phyloP scores from a whole-genome alignment of 2,888 invertebrate species.

The Mythimna impura region DNA sequence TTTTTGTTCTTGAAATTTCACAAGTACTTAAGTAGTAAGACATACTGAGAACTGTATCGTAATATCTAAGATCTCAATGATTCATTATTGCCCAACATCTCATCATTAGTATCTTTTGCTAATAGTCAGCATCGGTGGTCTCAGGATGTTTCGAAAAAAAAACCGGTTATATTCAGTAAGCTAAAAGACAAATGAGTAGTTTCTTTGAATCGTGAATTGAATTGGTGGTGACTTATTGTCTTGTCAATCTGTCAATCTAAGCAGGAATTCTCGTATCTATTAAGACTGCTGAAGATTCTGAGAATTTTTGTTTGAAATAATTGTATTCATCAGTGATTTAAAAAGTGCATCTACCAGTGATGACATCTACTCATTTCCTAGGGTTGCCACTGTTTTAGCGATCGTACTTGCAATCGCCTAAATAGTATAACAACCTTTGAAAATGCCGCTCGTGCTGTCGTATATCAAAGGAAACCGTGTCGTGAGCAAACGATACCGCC shows the following conservation, averaged over 20 bases:
- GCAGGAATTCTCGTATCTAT: not conserved
- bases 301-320: slow-evolving; percentile 4
- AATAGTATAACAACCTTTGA: not conserved
- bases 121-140: not conserved
- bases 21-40: too few species aligned
- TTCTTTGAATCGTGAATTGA: slow-evolving; percentile 34
- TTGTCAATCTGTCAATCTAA: slow-evolving; percentile 6
- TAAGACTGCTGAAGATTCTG: slow-evolving; percentile 7
- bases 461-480: not conserved
- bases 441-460: not conserved
- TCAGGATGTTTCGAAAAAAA: slow-evolving; percentile 14
- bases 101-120: slow-evolving; percentile 3
- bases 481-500: not conserved
- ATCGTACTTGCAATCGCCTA: not conserved
- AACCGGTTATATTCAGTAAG: not conserved
- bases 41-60: not conserved
- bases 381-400: too few species aligned
- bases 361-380: too few species aligned
- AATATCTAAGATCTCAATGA: slow-evolving; percentile 10
- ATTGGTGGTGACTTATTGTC: slow-evolving; percentile 7
- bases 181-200: not conserved
- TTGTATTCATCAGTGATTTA: not conserved
- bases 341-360: not conserved
- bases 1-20: not conserved
- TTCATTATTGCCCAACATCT: slow-evolving; percentile 15